Base-by-base conservation (phyloP, 2,888 invertebrate genomes). In the Euphydryas editha region DNA sequence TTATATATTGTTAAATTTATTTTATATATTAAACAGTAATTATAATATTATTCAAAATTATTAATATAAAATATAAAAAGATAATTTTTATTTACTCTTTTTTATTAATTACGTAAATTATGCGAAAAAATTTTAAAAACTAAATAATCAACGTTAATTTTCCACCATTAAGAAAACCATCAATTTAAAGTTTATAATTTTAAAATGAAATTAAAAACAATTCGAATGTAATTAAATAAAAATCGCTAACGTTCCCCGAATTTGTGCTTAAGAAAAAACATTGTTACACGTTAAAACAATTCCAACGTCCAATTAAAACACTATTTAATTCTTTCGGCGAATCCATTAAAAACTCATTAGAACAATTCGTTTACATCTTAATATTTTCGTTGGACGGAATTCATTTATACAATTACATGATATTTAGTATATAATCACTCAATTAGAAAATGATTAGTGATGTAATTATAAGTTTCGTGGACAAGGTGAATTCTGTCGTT, bases 271-370 rank as follows among this genome's bases (percentile, higher is more conserved):
- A 51, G 15, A 51, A 51, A 51, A 51, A n/a, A n/a, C n/a, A 30
- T 24, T 24, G 51, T 24, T 51, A 51, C 21, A 51, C 51, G 51
- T 51, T 24, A 51, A 24, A 51, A 51, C 51, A 51, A 51, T 51
- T 62, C 58, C 24, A 13, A 37, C 42, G 68, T 55, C 54, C 67
- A 73, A 73, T 68, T 71, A 65, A 60, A 66, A 70, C 49, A 55
- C 68, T 64, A 66, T 76, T 72, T 75, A 69, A 71, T 65, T 63
- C 70, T 64, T 59, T 70, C 63, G 67, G 69, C 63, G 63, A 65
- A 67, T 67, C 73, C 73, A 76, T 77, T 77, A 77, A 72, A 77
- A 68, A 60, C 70, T 71, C 73, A 72, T 77, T 74, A 75, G 71
- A 63, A 54, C 55, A 59, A 65, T 70, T 65, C 67, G 70, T 69